Evolutionary conservation across 2,888 invertebrate genomes (phyloP).

Genomic region (Andrena camellia): DNA sequence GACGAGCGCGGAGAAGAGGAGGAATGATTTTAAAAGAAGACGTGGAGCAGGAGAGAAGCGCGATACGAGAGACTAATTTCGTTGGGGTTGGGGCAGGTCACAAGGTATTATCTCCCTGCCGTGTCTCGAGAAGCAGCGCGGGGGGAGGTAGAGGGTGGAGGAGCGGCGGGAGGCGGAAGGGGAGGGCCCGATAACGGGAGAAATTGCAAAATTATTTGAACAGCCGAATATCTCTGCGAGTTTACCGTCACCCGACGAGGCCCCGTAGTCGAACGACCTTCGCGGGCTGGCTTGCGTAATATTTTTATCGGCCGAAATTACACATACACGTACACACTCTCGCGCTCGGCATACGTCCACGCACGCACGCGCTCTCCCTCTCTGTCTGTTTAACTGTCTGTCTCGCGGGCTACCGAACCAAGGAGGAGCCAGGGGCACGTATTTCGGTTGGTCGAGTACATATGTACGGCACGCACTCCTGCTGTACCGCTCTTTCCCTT

Average conservation of each 20-base stretch:
- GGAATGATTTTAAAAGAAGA: background rate
- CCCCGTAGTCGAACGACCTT: slow-evolving; percentile 77
- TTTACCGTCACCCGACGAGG: slow-evolving; percentile 43
- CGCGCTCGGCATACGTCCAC: slow-evolving; percentile 30
- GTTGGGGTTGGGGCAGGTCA: slow-evolving; percentile 82
- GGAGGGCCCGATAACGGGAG: slow-evolving; percentile 46
- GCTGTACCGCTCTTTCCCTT: slow-evolving; percentile 10
- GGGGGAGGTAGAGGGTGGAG: background rate
- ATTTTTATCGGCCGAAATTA: slow-evolving; percentile 83
- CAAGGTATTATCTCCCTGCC: slow-evolving; percentile 66
- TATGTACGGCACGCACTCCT: slow-evolving; percentile 43
- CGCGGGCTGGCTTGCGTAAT: slow-evolving; percentile 82
- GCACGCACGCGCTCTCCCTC: slow-evolving; percentile 11
- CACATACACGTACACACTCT: slow-evolving; percentile 45
- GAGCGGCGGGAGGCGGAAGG: background rate
- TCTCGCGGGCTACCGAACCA: slow-evolving; percentile 13
- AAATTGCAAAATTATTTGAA: slow-evolving; percentile 62
- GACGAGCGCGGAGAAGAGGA: background rate
- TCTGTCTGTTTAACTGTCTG: background rate
- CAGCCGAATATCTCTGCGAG: slow-evolving; percentile 45
- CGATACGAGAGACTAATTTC: slow-evolving; percentile 71
- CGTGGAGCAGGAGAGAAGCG: slow-evolving; percentile 7
- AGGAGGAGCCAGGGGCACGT: slow-evolving; percentile 39
- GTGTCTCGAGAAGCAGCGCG: background rate
- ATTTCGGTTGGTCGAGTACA: slow-evolving; percentile 50